phyloP scores from a whole-genome alignment of 2,888 invertebrate species.

The Neoaliturus tenellus region DNA sequence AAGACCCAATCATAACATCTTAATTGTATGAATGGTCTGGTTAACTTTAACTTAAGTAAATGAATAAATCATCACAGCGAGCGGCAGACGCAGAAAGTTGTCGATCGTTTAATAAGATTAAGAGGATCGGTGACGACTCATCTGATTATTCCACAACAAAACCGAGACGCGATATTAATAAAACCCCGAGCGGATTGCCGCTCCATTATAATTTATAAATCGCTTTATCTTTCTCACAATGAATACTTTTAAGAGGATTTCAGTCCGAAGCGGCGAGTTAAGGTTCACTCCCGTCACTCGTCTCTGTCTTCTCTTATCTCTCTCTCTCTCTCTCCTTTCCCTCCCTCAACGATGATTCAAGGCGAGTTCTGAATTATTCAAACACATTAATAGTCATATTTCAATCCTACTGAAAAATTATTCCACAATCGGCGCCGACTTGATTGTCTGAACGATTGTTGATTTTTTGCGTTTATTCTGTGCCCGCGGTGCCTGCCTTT shows the following conservation, averaged over 20 bases:
- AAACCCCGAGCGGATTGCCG: background rate
- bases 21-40: too few species aligned
- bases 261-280: slow-evolving; percentile 1
- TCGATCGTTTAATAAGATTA: slow-evolving; percentile 6
- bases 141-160: slow-evolving; percentile 23
- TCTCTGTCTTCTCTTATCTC: background rate
- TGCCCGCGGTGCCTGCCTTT: too few species aligned
- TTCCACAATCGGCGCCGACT: slow-evolving; percentile 36
- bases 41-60: too few species aligned
- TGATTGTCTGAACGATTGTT: background rate
- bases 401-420: slow-evolving; percentile 47
- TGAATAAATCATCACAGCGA: background rate
- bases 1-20: too few species aligned
- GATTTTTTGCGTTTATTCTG: too few species aligned
- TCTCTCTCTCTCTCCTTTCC: background rate
- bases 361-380: slow-evolving; percentile 42
- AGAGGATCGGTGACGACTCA: background rate
- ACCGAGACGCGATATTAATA: background rate
- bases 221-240: slow-evolving; percentile 4
- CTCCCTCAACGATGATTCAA: background rate
- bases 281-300: background rate
- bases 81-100: background rate
- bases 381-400: slow-evolving; percentile 49
- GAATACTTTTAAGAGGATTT: slow-evolving; percentile 29
- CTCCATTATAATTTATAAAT: slow-evolving; percentile 38